phyloP scores from a whole-genome alignment of 2,113 vertebrate species.

The Hippocampus barbouri region DNA sequence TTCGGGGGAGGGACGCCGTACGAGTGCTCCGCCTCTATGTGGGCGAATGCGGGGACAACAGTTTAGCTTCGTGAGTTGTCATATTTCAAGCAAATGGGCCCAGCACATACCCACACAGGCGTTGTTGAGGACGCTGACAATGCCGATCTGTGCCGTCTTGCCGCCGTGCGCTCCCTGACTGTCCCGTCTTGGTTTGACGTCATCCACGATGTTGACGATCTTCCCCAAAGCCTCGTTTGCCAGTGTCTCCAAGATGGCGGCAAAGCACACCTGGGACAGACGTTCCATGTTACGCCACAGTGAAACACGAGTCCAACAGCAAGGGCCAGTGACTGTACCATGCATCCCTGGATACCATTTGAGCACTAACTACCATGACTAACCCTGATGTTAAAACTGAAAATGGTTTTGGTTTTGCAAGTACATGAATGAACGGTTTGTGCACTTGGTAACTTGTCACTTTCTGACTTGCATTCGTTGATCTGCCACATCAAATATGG shows the following conservation, averaged over 20 bases:
- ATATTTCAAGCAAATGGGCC: not conserved
- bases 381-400: no score
- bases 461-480: no score
- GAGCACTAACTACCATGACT: no score
- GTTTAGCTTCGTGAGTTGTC: not conserved
- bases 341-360: no score
- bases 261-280: conserved; percentile 60
- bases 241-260: conserved; percentile 68
- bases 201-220: conserved; percentile 68
- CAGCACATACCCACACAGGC: conserved; percentile 45
- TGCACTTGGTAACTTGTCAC: no score
- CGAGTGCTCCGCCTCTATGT: conserved; percentile 52
- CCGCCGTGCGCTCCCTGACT: conserved; percentile 6
- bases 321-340: not conserved
- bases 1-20: conserved; percentile 24
- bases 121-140: conserved; percentile 55
- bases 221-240: conserved; percentile 72
- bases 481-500: no score
- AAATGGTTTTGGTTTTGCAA: no score
- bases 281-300: not conserved
- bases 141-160: conserved; percentile 36
- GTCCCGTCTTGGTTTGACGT: conserved; percentile 27
- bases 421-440: no score
- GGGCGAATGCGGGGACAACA: not conserved
- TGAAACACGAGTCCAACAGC: not conserved